Percentiles rank a stretch among this genome's conserved stretches.
These are phyloP conservation scores for Miltochrista miniata DNA, from an alignment of 2,888 invertebrate genomes.

Conservation along the genomic window DNA sequence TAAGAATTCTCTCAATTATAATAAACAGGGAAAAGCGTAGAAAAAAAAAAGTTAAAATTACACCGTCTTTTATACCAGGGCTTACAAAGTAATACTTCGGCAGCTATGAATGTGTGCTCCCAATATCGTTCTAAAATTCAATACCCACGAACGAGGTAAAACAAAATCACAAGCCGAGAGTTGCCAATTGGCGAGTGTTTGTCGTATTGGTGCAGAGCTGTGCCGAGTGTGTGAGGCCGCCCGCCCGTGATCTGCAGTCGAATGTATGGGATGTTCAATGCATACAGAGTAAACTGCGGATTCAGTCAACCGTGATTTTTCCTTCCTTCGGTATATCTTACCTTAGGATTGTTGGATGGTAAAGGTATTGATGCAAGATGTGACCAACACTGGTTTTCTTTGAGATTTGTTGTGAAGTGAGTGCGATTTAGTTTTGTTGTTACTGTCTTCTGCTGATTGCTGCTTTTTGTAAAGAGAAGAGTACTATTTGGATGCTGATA, in stretches of 20 bases:
- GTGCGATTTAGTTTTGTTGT: slow-evolving; percentile 22
- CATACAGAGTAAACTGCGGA: slow-evolving; percentile 66
- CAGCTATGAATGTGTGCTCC: background rate
- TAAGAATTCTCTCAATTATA: too few species aligned
- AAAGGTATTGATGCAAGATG: slow-evolving; percentile 26
- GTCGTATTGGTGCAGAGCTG: slow-evolving; percentile 64
- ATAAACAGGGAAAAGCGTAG: too few species aligned
- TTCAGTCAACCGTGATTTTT: slow-evolving; percentile 64
- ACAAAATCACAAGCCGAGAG: slow-evolving; percentile 58
- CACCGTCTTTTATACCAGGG: too few species aligned
- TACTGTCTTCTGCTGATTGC: too few species aligned
- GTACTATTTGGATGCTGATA: too few species aligned
- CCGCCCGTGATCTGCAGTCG: slow-evolving; percentile 61
- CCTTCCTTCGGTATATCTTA: slow-evolving; percentile 43
- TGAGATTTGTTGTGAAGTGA: slow-evolving; percentile 35
- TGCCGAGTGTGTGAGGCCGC: slow-evolving; percentile 43
- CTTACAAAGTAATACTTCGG: too few species aligned
- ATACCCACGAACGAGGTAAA: slow-evolving; percentile 45
- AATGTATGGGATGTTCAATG: slow-evolving; percentile 67
- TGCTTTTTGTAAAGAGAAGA: too few species aligned
- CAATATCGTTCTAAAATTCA: slow-evolving; percentile 38
- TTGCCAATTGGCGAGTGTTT: slow-evolving; percentile 70
- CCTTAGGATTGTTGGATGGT: slow-evolving; percentile 40
- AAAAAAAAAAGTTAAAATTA: too few species aligned
- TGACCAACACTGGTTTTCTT: slow-evolving; percentile 57